A percentile compares a stretch with the other conserved stretches of the same genome.
Conservation (phyloP, 2,113 vertebrate genomes). For the Podilymbus podiceps region DNA sequence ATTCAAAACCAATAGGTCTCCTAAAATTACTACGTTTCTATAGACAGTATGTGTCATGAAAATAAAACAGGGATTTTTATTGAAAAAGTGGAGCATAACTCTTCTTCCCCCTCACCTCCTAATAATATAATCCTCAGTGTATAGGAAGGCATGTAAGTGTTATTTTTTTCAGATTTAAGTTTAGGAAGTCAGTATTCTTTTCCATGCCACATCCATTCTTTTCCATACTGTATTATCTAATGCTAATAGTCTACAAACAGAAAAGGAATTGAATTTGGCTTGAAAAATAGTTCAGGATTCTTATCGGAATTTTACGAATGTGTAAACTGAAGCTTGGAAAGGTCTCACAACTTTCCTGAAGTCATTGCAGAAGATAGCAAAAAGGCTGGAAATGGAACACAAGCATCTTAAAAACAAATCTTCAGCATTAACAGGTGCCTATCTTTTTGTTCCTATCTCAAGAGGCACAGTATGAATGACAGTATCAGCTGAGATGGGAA, state of each 20-base stretch:
- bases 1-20: background rate
- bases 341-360: background rate
- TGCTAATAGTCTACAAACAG: background rate
- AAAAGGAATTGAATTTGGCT: background rate
- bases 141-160: background rate
- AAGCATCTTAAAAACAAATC: background rate
- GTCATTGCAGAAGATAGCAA: background rate
- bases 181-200: background rate
- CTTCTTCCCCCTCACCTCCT: background rate
- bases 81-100: background rate
- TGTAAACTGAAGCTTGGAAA: background rate
- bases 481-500: background rate
- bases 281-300: slow-evolving; percentile 1
- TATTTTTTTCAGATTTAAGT: background rate
- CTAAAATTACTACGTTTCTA: background rate
- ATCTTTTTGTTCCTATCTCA: background rate
- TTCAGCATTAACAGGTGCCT: background rate
- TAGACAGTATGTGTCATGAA: background rate
- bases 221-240: background rate
- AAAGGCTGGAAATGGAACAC: background rate
- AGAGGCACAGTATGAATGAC: background rate
- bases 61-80: background rate
- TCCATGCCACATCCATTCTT: background rate
- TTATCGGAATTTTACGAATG: background rate
- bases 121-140: background rate